Base-by-base conservation (phyloP, 1,140 invertebrate genomes). In the Colletes gigas region DNA sequence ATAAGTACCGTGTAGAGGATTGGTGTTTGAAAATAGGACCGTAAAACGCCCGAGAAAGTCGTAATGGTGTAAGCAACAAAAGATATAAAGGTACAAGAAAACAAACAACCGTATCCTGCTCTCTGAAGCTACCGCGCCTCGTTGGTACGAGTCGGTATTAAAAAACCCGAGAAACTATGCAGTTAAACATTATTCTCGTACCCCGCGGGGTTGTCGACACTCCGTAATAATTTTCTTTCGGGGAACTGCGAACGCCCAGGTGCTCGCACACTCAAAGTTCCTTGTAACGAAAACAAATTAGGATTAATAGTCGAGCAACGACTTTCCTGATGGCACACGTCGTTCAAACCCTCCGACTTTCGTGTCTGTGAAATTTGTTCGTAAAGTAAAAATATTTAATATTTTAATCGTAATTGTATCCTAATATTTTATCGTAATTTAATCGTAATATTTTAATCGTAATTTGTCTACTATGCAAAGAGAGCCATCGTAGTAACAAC, bases 261-360 rank as follows among this genome's bases (percentile, higher is more conserved):
- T 86, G 84, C 83, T 75, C 44, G 66, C 84, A 78, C 80, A 52
- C 78, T 86, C 65, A 71, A 55, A 62, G 59, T 39, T 52, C 14
- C 71, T 30, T 60, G 15, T 14, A 85, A 85, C 21, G 63, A 86
- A 86, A 86, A 86, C 83, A 86, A 86, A 85, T 85, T 85, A 70
- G 71, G 75, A 82, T 78, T 85, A 84, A 85, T 71, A 69, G 84
- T 78, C 70, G 75, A 52, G 14, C 19, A 30, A 39, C 30, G 7
- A 15, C 47, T 60, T 47, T 50, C 5, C 19, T 3, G 3, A 15
- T 8, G n/a, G 8, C 15, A 15, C 3, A 54, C 30, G 30, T 52
- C 12, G 47, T 14, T 14, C 9, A 15, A 44, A 39, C 30, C 3
- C 30, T 30, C 30, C 30, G n/a, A 30, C 30, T 30, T 30, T 30